These are phyloP conservation scores for Eupsittula cactorum DNA, from an alignment of 2,113 vertebrate species.

Conservation along the genomic window DNA sequence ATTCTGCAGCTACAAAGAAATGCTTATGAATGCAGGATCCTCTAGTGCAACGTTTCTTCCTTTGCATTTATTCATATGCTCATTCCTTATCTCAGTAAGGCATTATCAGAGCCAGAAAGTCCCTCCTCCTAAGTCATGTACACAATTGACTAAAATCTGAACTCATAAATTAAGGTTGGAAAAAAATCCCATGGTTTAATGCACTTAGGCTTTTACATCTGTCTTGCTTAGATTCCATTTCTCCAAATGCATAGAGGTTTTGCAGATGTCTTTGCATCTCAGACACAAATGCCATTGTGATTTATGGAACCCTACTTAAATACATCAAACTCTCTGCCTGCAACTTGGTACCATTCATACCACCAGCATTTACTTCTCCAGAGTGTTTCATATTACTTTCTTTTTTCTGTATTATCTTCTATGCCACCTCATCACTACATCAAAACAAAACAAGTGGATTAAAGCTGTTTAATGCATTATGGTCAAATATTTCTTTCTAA, in stretches of 20 bases:
- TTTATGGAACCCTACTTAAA: background rate
- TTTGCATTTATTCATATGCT: conserved; percentile 14
- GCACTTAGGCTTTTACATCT: background rate
- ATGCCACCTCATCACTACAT: conserved; percentile 6
- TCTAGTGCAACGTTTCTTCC: background rate
- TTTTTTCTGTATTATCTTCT: background rate
- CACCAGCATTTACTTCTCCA: conserved; percentile 2
- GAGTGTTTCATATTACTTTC: background rate
- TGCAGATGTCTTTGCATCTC: background rate
- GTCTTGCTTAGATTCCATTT: background rate
- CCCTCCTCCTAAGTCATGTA: conserved; percentile 11
- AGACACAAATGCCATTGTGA: background rate
- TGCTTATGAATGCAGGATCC: background rate
- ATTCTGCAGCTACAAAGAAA: background rate
- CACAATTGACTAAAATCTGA: background rate
- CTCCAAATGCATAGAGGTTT: background rate
- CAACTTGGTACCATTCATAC: background rate
- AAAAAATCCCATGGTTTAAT: background rate
- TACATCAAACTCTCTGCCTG: background rate
- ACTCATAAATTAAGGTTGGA: background rate
- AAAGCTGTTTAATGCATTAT: conserved; percentile 45
- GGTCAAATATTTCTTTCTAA: conserved; percentile 62
- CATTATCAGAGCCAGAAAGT: background rate
- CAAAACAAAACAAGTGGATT: conserved; percentile 52
- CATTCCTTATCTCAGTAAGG: background rate